Evolutionary conservation across 2,888 invertebrate species (phyloP), one percentile per base, ranked within the genome.

Genomic region (Drosophila anceps): DNA sequence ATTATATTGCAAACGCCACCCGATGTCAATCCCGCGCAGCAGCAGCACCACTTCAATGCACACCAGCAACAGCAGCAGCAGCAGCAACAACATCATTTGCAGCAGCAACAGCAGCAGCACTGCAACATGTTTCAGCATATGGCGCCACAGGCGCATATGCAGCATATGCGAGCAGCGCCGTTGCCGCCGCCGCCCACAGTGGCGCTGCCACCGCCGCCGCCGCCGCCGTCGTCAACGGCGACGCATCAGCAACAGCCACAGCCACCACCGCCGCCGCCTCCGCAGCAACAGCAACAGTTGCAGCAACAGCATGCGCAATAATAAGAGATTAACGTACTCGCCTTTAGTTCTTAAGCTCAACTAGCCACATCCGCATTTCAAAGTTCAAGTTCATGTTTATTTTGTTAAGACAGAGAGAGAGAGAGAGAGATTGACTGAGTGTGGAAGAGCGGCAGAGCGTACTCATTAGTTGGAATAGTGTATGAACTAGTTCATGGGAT

Each of bases 121-220:
- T 91, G 90, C 75, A 91, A 89, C 73, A 91, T 91, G 92, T 91
- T 92, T 76, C 90, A 91, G 69, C 91, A 91, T 51, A 92, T 91
- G 92, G 78, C 92, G 50, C 91, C 91, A 9, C 92, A 91, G 69
- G 91, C 91, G 24, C 92, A 91, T 58, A 91, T 92, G 91, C 90
- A 91, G 33, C 91, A 91, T 66, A 92, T 91, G 91, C 83, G 91
- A 27, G 76, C 81, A 27, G 73, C 89, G 27, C 87, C 88, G 51
- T 59, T 84, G 60, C 82, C 90, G 8, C 90, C 83, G 10, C 88
- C 90, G 67, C 91, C 90, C 57, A 72, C 82, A 27, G 73, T 83
- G 24, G 43, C 78, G 7, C 59, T 82, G 63, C 83, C 86, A 10
- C 79, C 79, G 13, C 89, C 82, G 33, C 76, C 80, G 61, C 80